These are phyloP conservation scores for Trissolcus basalis DNA, from an alignment of 1,140 invertebrate species.

Conservation along the genomic window DNA sequence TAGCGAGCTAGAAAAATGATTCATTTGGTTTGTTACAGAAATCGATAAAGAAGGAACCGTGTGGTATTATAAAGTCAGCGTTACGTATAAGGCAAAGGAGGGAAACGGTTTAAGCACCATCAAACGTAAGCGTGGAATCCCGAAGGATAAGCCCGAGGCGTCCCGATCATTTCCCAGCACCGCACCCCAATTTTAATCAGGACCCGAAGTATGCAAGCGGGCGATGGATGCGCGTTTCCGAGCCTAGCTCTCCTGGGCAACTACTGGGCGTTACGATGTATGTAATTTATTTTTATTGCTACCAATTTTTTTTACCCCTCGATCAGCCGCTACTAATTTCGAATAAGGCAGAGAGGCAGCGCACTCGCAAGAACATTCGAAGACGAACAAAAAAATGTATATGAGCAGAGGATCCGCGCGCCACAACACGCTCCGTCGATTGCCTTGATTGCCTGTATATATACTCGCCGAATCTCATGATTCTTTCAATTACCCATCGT, in stretches of 20 bases:
- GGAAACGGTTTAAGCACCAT: constrained; percentile 53
- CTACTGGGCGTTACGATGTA: constrained; percentile 75
- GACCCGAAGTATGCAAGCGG: constrained; percentile 73
- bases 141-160: constrained; percentile 67
- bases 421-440: constrained; percentile 54
- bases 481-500: constrained; percentile 55
- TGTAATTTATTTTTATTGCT: constrained; percentile 78
- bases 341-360: constrained; percentile 61
- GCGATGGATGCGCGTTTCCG: constrained; percentile 70
- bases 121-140: constrained; percentile 57
- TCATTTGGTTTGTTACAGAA: constrained; percentile 42
- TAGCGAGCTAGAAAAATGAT: no score
- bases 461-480: constrained; percentile 41
- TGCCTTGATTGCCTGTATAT: constrained; percentile 50
- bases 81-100: constrained; percentile 46
- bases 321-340: constrained; percentile 74
- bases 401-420: constrained; percentile 23
- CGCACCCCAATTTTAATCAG: constrained; percentile 77
- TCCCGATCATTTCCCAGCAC: constrained; percentile 70
- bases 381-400: constrained; percentile 37
- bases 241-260: constrained; percentile 69
- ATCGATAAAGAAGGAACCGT: constrained; percentile 49
- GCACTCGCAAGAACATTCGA: constrained; percentile 46
- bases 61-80: constrained; percentile 55
- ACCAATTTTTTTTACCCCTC: constrained; percentile 76